A percentile compares a stretch with the other conserved stretches of the same genome.
Evolutionary conservation across 1,140 invertebrate genomes (phyloP).

Genomic region (Hyphantria cunea): DNA sequence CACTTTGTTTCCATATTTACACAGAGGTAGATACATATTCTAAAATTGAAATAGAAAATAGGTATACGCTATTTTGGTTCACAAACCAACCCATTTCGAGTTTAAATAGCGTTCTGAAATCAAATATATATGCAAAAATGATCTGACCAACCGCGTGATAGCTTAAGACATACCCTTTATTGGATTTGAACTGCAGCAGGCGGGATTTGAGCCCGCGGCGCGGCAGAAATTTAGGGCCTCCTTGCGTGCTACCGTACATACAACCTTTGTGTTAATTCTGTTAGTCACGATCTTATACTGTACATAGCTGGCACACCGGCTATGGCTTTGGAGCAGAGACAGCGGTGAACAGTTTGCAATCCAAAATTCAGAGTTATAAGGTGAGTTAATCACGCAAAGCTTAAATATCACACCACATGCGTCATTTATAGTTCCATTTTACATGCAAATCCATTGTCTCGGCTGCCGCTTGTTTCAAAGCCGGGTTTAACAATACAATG

Average conservation of each 20-base stretch:
- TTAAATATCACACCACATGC: too few species aligned
- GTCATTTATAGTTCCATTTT: conserved; percentile 2
- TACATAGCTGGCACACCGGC: background rate
- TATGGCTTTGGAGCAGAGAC: conserved; percentile 1
- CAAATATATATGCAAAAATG: conserved; percentile 23
- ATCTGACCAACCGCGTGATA: conserved; percentile 66
- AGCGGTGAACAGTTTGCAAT: background rate
- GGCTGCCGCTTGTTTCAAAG: conserved; percentile 11
- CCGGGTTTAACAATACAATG: conserved; percentile 13
- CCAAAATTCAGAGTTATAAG: background rate
- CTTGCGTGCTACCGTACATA: conserved; percentile 78
- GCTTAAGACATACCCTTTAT: conserved; percentile 88
- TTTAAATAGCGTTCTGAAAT: too few species aligned
- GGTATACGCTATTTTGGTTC: too few species aligned
- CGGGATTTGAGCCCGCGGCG: conserved; percentile 93
- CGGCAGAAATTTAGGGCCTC: conserved; percentile 91
- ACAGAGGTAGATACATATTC: too few species aligned
- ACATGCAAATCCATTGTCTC: conserved; percentile 1
- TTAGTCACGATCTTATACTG: conserved; percentile 11
- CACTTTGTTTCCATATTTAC: too few species aligned
- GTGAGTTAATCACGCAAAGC: too few species aligned
- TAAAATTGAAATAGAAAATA: too few species aligned
- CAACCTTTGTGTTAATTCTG: conserved; percentile 51
- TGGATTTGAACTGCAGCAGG: conserved; percentile 93
- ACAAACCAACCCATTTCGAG: too few species aligned